Percentiles rank a stretch among this genome's conserved stretches.
Conservation (phyloP, 2,888 invertebrate species). For the Cantharis flavilabris region DNA sequence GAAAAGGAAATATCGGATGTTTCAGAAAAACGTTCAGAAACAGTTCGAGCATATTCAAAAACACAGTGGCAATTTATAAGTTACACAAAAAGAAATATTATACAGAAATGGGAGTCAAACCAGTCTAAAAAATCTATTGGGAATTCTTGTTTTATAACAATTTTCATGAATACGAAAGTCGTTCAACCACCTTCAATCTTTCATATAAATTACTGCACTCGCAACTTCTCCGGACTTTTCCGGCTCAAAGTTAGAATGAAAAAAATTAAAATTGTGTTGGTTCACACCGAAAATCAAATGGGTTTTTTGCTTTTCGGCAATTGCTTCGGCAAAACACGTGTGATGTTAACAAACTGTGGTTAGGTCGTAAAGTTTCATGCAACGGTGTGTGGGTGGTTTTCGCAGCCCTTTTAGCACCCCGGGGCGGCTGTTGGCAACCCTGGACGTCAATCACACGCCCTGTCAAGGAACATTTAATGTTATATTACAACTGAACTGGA, state of each 20-base stretch:
- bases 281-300: neutral
- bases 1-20: constrained; percentile 32
- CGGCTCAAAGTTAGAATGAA: neutral
- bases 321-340: constrained; percentile 21
- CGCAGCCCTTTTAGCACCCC: constrained; percentile 31
- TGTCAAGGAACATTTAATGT: constrained; percentile 32
- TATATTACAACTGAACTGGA: constrained; percentile 31
- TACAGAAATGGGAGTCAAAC: constrained; percentile 7
- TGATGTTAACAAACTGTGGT: constrained; percentile 30
- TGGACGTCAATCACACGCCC: constrained; percentile 32
- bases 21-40: constrained; percentile 24
- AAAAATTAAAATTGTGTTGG: neutral
- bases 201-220: neutral
- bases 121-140: neutral
- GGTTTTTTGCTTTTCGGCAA: constrained; percentile 3
- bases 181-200: neutral
- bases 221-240: neutral
- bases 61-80: constrained; percentile 22
- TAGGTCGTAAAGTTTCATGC: constrained; percentile 33
- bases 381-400: constrained; percentile 29
- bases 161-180: constrained; percentile 1
- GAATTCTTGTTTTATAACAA: constrained; percentile 5
- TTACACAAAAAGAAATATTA: constrained; percentile 22
- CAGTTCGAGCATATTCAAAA: constrained; percentile 28
- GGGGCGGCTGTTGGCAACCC: constrained; percentile 30